Percentiles rank a stretch among this genome's conserved stretches.
Evolutionary conservation across 2,113 vertebrate genomes (phyloP).

Genomic region (Morone chrysops): DNA sequence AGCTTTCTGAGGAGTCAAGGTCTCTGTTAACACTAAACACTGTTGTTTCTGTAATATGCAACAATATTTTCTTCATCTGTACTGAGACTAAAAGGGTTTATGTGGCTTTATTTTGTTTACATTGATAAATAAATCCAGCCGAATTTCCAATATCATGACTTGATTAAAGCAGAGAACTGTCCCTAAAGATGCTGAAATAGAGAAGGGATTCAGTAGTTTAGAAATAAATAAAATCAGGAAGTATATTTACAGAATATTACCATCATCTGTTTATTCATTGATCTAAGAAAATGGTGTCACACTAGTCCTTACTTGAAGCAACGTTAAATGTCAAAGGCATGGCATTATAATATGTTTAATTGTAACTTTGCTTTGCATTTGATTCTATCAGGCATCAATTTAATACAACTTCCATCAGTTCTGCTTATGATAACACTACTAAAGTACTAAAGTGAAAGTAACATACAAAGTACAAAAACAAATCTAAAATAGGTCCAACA

Average conservation of each 20-base stretch:
- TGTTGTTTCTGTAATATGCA: slow-evolving; percentile 20
- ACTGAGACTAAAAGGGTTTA: not conserved
- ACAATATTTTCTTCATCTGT: not conserved
- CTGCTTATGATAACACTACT: too few relatives aligned
- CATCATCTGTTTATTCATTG: not conserved
- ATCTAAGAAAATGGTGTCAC: not conserved
- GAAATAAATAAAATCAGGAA: slow-evolving; percentile 1
- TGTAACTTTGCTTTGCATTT: not conserved
- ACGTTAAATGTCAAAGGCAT: not conserved
- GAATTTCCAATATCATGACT: not conserved
- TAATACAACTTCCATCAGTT: too few relatives aligned
- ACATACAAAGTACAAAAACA: too few relatives aligned
- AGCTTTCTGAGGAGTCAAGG: slow-evolving; percentile 49
- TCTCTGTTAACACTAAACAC: slow-evolving; percentile 14
- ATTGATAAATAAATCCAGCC: not conserved
- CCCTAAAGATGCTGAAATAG: not conserved
- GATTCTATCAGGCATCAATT: not conserved
- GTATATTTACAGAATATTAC: not conserved
- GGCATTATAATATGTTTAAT: not conserved
- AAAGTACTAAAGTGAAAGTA: too few relatives aligned
- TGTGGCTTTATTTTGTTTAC: not conserved
- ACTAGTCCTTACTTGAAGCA: not conserved
- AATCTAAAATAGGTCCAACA: too few relatives aligned
- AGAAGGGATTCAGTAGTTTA: not conserved
- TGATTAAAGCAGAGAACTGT: too few relatives aligned